A percentile compares a stretch with the other conserved stretches of the same genome.
phyloP scores from a whole-genome alignment of 37 sponge, comb jelly and placozoan species.

The Sycon ciliatum region DNA sequence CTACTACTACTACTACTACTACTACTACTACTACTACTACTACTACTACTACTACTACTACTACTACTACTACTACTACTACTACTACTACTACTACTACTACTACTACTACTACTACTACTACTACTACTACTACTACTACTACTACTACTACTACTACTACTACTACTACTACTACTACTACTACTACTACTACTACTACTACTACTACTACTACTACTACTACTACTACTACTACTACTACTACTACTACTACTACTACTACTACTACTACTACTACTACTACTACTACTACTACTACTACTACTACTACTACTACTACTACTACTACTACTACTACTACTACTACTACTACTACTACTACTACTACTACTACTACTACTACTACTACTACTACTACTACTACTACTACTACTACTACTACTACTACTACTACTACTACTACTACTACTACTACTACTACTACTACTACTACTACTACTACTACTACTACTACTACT shows the following conservation, averaged over 20 bases:
- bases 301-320: constrained; percentile 9
- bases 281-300: constrained; percentile 9
- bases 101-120: constrained; percentile 9
- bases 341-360: constrained; percentile 9
- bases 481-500: constrained; percentile 9
- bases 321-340: constrained; percentile 9
- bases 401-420: constrained; percentile 9
- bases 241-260: constrained; percentile 9
- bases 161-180: constrained; percentile 9
- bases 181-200: constrained; percentile 9
- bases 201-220: constrained; percentile 9
- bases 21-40: constrained; percentile 9
- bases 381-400: constrained; percentile 9
- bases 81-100: constrained; percentile 9
- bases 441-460: constrained; percentile 9
- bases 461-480: constrained; percentile 9
- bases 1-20: constrained; percentile 9
- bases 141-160: constrained; percentile 9
- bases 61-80: constrained; percentile 9
- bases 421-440: constrained; percentile 9
- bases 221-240: constrained; percentile 9
- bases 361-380: constrained; percentile 9
- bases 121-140: constrained; percentile 9
- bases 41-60: constrained; percentile 9
- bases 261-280: constrained; percentile 9